Base-by-base conservation (phyloP, 2,797 vertebrate species). In the Dallia pectoralis region DNA sequence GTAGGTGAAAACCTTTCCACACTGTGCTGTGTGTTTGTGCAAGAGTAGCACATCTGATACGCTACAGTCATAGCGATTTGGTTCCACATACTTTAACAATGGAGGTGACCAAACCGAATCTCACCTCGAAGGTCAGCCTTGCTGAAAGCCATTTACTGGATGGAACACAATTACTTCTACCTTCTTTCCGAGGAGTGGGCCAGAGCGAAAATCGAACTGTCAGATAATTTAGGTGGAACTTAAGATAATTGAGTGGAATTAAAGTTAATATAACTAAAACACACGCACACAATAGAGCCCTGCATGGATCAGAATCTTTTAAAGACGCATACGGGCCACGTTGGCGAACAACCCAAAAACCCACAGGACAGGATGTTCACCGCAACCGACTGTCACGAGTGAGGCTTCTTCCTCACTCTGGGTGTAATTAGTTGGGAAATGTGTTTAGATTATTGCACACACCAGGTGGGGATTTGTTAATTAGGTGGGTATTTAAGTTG, bases 141-240 rank as follows among this genome's bases (percentile, higher is more conserved):
- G 25, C 53, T 59, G 65, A 29, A 69, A 47, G n/a, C 30, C 71
- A 72, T 78, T 74, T 75, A 81, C 74, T 72, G 70, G 48, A 63
- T 71, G 49, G 30, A 71, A 51, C 2, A 64, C 61, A 74, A 22
- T 78, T 70, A 75, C 64, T 70, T 67, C 14, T 56, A 71, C 69
- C 77, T 76, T 72, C 69, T 75, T 70, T 6, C 15, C 63, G 11
- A 47, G 65, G 49, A 44, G 74, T 77, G 79, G 44, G n/a, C 27
- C 68, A 70, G 65, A 69, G 48, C 56, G 40, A 74, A 81, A 87
- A 85, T 80, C 71, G 80, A 86, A 85, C 76, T 77, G 77, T 85
- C 75, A 75, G 68, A 81, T 88, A 85, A 90, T 87, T 75, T 82
- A 87, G n/a, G n/a, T n/a, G 14, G 16, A n/a, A 49, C 47, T 14